Evolutionary conservation across 2,113 vertebrate species (phyloP), one percentile per base, ranked within the genome.

Genomic region (Dasyurus viverrinus): DNA sequence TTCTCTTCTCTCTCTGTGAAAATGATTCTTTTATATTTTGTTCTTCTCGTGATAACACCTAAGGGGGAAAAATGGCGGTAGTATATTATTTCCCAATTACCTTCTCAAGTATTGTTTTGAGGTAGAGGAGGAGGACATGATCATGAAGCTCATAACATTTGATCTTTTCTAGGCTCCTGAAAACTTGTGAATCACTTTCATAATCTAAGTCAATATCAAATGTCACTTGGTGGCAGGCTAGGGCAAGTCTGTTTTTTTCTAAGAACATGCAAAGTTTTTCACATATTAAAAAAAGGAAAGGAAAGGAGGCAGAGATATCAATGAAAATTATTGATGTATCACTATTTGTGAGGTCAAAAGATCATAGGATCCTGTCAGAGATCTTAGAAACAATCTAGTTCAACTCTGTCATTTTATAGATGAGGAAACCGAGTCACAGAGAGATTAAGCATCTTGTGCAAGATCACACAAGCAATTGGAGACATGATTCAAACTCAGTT

Each of bases 211-310:
- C 97, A 97, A 97, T 98, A 98, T 92, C 90, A 96, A 95, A 90
- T 98, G 98, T 98, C 97, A 97, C 96, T 97, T 97, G 96, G 93
- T 97, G 95, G 94, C 97, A 98, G 97, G 98, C 97, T 95, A 97
- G 97, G 97, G 97, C 97, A 96, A 97, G 95, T 95, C 36, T 98
- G 96, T 95, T 95, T 98, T 98, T 96, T 97, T 97, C 95, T 97
- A 97, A 98, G 97, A 96, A 96, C 92, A 95, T 92, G 68, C 90
- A 96, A 96, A 98, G 96, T 97, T 98, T 95, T 57, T 97, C 95
- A 96, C 96, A 91, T 92, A 95, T 91, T 94, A 92, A 84, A 90
- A 95, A 89, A 93, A 91, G 76, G 52, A n/a, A 92, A 68, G 46
- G n/a, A 57, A 91, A n/a, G 26, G 60, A 97, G 47, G 22, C 91